A percentile compares a stretch with the other conserved stretches of the same genome.
Evolutionary conservation across 2,888 invertebrate genomes (phyloP).

Genomic region (Holacanthella duospinosa): DNA sequence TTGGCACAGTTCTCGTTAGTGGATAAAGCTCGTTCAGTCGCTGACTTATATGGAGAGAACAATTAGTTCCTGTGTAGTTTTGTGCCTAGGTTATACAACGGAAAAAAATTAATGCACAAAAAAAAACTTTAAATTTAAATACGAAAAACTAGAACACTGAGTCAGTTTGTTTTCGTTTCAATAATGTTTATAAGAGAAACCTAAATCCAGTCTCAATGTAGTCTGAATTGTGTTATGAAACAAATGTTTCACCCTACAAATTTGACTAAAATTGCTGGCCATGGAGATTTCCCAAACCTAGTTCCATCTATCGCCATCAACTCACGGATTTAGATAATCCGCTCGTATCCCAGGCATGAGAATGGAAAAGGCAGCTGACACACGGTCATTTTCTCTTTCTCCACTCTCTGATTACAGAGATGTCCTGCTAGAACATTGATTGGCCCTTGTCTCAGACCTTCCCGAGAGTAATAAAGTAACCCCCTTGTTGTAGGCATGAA

Average conservation of each 20-base stretch:
- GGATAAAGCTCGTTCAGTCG: constrained; percentile 74
- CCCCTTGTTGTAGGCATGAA: constrained; percentile 36
- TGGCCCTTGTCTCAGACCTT: constrained; percentile 38
- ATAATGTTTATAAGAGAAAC: background rate
- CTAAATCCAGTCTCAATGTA: constrained; percentile 37
- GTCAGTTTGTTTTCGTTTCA: background rate
- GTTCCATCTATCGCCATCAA: constrained; percentile 27
- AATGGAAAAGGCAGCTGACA: constrained; percentile 18
- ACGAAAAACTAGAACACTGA: background rate
- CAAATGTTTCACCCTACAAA: constrained; percentile 31
- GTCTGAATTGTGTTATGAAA: constrained; percentile 38
- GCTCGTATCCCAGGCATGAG: constrained; percentile 27
- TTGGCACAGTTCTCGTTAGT: constrained; percentile 63
- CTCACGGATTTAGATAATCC: constrained; percentile 4
- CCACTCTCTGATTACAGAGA: constrained; percentile 30
- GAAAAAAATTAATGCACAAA: no score
- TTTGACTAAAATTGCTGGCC: constrained; percentile 35
- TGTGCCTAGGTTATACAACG: background rate
- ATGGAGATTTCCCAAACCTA: constrained; percentile 34
- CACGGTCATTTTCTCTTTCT: constrained; percentile 34
- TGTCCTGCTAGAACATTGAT: constrained; percentile 34
- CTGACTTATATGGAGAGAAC: constrained; percentile 78
- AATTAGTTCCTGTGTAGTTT: constrained; percentile 45
- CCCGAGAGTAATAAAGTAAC: constrained; percentile 30
- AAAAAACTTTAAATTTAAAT: no score